Conservation (phyloP, 2,888 invertebrate species). For the Malacosoma neustria region DNA sequence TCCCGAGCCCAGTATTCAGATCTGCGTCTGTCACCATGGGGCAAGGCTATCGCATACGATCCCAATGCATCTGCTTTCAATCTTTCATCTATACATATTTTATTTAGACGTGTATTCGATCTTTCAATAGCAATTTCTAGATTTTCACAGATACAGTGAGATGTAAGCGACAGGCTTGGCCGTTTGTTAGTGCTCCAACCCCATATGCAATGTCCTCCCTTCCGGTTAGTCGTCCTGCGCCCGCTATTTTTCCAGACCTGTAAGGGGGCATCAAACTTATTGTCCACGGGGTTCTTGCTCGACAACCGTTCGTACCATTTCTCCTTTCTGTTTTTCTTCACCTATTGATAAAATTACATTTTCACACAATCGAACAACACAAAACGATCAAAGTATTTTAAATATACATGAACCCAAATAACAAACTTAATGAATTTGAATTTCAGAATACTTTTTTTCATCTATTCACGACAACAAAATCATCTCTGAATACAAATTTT, state of each 20-base stretch:
- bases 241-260: slow-evolving; percentile 41
- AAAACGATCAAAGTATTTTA: too few relatives aligned
- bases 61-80: too few relatives aligned
- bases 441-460: too few relatives aligned
- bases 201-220: slow-evolving; percentile 8
- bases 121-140: neutral
- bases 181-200: slow-evolving; percentile 22
- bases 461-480: too few relatives aligned
- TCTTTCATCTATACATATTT: too few relatives aligned
- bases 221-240: slow-evolving; percentile 10
- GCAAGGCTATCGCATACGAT: neutral
- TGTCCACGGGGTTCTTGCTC: slow-evolving; percentile 32
- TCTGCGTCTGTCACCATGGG: neutral
- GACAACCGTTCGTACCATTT: slow-evolving; percentile 67
- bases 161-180: neutral
- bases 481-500: too few relatives aligned
- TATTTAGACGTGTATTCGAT: too few relatives aligned
- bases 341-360: slow-evolving; percentile 28
- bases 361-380: too few relatives aligned
- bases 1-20: neutral
- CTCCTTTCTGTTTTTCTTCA: slow-evolving; percentile 54
- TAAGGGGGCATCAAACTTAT: slow-evolving; percentile 38
- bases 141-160: neutral
- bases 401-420: too few relatives aligned
- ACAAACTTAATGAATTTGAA: too few relatives aligned